Conservation (phyloP, 2,113 vertebrate genomes). For the Tretioscincus oriximinensis region DNA sequence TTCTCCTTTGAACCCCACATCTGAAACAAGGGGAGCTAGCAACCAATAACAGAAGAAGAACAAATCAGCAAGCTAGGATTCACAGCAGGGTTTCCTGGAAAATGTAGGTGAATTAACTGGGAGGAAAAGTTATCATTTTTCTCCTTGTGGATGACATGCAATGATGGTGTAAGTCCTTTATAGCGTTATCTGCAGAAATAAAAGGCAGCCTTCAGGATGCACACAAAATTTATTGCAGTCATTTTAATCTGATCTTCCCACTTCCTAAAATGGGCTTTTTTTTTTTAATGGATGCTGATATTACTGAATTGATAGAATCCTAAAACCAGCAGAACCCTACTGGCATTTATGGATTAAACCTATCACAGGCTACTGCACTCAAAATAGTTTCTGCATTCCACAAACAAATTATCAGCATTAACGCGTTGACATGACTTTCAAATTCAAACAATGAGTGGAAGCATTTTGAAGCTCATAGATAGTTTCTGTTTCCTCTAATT, state of each 20-base stretch:
- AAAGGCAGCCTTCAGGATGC: too few species aligned
- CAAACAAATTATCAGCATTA: not conserved
- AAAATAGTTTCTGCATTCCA: not conserved
- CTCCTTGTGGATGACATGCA: too few species aligned
- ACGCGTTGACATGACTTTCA: not conserved
- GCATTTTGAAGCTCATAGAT: slow-evolving; percentile 23
- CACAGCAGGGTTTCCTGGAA: too few species aligned
- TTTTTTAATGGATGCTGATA: not conserved
- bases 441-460: slow-evolving; percentile 24
- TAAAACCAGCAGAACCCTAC: too few species aligned
- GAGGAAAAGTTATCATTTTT: too few species aligned
- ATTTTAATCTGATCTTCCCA: not conserved
- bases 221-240: not conserved
- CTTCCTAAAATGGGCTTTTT: not conserved
- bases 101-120: too few species aligned
- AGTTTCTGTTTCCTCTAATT: slow-evolving; percentile 28
- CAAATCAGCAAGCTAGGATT: too few species aligned
- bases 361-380: not conserved
- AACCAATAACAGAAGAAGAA: too few species aligned
- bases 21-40: too few species aligned
- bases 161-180: too few species aligned
- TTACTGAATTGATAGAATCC: not conserved
- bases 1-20: too few species aligned
- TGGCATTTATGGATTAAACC: not conserved
- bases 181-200: too few species aligned